Base-by-base conservation (phyloP, 2,113 vertebrate species). In the Neoarius graeffei region DNA sequence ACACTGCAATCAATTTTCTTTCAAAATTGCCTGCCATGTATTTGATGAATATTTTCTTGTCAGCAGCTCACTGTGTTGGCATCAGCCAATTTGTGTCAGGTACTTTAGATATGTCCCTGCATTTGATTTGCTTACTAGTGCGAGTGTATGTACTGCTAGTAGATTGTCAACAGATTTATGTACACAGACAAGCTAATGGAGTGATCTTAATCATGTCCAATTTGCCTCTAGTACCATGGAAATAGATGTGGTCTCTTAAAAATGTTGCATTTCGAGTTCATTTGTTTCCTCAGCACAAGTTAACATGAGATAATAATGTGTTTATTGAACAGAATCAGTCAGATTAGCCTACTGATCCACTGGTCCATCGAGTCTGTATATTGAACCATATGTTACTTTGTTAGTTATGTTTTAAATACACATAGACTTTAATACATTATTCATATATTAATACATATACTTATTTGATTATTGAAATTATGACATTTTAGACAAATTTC, bases 11-110 rank as follows among this genome's bases (percentile, higher is more conserved):
- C 30, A 35, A 76, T 88, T 86, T 81, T 90, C 74, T 52, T 67
- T 27, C 48, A 66, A 57, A 88, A 90, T 88, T 87, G 79, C 73
- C 74, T 87, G 89, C 64, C 66, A 84, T 86, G 60, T 84, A 62
- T 71, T 86, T 87, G 59, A 73, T 59, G 13, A n/a, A 80, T 74
- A 80, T 84, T 71, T 66, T 84, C 81, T 87, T 87, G 79, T 89
- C 62, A 1, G 83, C 1, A 23, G 54, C 35, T 71, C 57, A 76
- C 69, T 74, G 9, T 57, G 69, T 80, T 86, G 85, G 81, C 87
- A 60, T 84, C 85, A 83, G 48, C 35, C 88, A 56, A 88, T 84
- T 81, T 88, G 73, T 77, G 76, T 30, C 48, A 7, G n/a, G 59
- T 69, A 67, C 81, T 69, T 86, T 74, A 80, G 80, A 84, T 85